phyloP scores from a whole-genome alignment of 2,888 invertebrate genomes.

The Anthrax anthrax region DNA sequence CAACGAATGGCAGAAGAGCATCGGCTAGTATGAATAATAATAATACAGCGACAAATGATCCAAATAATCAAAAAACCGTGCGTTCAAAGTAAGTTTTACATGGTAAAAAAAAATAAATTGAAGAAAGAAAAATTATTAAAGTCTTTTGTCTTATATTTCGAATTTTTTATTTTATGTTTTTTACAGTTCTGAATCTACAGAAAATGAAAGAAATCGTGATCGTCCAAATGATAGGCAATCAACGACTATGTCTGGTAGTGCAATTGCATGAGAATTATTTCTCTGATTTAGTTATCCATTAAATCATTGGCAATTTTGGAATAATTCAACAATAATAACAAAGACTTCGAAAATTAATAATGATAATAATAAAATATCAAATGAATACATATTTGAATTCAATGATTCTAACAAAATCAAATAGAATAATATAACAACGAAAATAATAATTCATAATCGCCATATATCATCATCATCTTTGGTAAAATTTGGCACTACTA shows the following conservation, averaged over 20 bases:
- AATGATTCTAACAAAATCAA: background rate
- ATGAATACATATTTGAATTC: background rate
- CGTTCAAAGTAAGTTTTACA: slow-evolving; percentile 30
- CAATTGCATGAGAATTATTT: slow-evolving; percentile 38
- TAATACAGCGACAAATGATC: slow-evolving; percentile 27
- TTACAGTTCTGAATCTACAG: slow-evolving; percentile 32
- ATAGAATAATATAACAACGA: background rate
- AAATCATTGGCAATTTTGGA: slow-evolving; percentile 11
- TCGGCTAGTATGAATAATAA: slow-evolving; percentile 35
- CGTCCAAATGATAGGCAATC: slow-evolving; percentile 33
- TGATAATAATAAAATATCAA: background rate
- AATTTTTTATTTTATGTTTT: background rate
- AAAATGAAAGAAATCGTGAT: slow-evolving; percentile 32
- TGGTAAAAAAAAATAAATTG: background rate
- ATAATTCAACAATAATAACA: slow-evolving; percentile 7
- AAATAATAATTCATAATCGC: background rate
- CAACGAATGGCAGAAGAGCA: slow-evolving; percentile 29
- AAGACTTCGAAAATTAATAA: background rate
- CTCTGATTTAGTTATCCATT: slow-evolving; percentile 36
- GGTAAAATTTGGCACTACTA: background rate
- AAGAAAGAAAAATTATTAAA: no score
- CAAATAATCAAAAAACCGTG: slow-evolving; percentile 33
- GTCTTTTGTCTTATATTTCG: background rate
- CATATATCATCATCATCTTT: background rate
- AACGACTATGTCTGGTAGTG: slow-evolving; percentile 37